Percentiles rank a stretch among this genome's conserved stretches.
Evolutionary conservation across 2,113 vertebrate genomes (phyloP).

Genomic region (Xenotilapia flavipinnis): DNA sequence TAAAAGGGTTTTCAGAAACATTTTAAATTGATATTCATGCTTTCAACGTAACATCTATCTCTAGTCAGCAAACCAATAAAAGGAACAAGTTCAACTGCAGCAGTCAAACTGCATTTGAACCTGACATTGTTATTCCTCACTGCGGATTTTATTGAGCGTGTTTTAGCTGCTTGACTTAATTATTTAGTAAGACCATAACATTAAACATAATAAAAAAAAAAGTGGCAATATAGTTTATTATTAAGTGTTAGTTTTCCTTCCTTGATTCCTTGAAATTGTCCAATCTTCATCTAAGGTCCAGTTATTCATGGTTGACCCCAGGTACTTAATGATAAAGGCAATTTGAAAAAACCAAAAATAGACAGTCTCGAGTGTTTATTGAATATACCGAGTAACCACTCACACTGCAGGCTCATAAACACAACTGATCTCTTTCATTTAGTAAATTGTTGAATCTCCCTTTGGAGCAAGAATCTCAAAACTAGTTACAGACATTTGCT

Average conservation of each 20-base stretch:
- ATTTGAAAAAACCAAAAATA: background rate
- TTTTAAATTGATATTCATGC: background rate
- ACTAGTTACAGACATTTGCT: background rate
- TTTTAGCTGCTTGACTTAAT: background rate
- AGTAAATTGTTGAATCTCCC: background rate
- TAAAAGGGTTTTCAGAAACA: background rate
- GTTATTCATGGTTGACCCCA: background rate
- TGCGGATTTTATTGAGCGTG: background rate
- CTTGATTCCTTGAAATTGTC: background rate
- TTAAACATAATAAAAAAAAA: background rate
- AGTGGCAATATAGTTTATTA: background rate
- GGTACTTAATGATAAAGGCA: background rate
- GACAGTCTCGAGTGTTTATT: background rate
- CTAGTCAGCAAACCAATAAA: background rate
- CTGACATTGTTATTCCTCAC: rapidly evolving
- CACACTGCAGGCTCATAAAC: background rate
- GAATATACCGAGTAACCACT: background rate
- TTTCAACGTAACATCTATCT: background rate
- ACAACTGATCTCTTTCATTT: background rate
- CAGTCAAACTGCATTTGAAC: rapidly evolving
- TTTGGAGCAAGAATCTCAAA: background rate
- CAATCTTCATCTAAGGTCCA: background rate
- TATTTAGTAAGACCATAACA: background rate
- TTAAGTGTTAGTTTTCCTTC: background rate
- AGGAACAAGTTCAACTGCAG: background rate